Percentiles rank a stretch among this genome's conserved stretches.
These are phyloP conservation scores for Heptranchias perlo DNA, from an alignment of 2,113 vertebrate species.

Conservation along the genomic window DNA sequence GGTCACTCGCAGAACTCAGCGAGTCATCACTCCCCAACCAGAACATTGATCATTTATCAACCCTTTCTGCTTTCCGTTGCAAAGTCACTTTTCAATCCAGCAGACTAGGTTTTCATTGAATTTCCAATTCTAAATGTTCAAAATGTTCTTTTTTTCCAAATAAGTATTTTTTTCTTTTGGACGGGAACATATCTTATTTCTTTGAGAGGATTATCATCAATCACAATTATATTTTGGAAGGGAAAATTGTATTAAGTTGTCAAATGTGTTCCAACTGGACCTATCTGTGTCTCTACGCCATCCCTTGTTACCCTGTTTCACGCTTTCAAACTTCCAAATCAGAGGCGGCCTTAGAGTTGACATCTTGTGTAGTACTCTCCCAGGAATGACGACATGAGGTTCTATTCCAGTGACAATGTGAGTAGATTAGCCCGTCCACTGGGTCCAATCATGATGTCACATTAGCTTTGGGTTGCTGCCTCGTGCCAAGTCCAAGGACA, in stretches of 20 bases:
- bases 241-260: background rate
- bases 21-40: too few relatives aligned
- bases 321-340: background rate
- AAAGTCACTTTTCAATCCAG: background rate
- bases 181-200: background rate
- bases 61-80: too few relatives aligned
- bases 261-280: background rate
- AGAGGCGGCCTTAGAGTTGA: background rate
- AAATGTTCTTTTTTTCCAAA: background rate
- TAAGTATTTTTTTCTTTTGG: background rate
- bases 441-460: background rate
- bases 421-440: background rate
- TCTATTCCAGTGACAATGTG: background rate
- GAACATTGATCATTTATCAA: too few relatives aligned
- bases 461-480: background rate
- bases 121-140: background rate
- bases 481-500: background rate
- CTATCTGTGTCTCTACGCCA: background rate
- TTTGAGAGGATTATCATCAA: background rate
- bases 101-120: background rate
- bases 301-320: background rate
- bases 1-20: too few relatives aligned
- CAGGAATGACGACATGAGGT: background rate
- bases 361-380: background rate
- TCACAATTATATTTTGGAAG: background rate